Evolutionary conservation across 1,140 invertebrate species (phyloP).

Genomic region (Zaprionus capensis): DNA sequence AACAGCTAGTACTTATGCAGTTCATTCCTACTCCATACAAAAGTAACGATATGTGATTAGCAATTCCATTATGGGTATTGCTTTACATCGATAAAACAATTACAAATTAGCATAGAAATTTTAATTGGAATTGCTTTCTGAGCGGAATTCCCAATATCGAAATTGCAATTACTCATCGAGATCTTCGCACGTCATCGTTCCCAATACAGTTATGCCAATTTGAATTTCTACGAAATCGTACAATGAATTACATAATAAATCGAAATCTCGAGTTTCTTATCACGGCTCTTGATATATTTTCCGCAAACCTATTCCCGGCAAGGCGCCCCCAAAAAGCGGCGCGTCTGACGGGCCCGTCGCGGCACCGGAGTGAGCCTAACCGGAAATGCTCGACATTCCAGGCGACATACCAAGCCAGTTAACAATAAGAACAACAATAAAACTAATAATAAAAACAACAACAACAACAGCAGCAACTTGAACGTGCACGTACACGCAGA

Average conservation of each 20-base stretch:
- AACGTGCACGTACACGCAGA: slow-evolving; percentile 2
- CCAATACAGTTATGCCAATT: not conserved
- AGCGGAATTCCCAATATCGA: too few species aligned
- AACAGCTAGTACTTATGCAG: too few species aligned
- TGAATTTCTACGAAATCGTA: not conserved
- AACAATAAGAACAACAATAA: slow-evolving; percentile 64
- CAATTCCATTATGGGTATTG: too few species aligned
- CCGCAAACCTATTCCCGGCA: slow-evolving; percentile 9
- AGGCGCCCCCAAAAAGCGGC: slow-evolving; percentile 11
- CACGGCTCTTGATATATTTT: slow-evolving; percentile 10
- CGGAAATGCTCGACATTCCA: slow-evolving; percentile 74
- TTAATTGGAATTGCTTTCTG: too few species aligned
- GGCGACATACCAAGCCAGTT: slow-evolving; percentile 55
- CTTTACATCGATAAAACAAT: too few species aligned
- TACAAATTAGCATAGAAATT: too few species aligned
- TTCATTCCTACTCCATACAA: too few species aligned
- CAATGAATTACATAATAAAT: not conserved
- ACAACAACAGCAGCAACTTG: slow-evolving; percentile 27
- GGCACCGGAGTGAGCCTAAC: slow-evolving; percentile 34
- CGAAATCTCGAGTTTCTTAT: not conserved
- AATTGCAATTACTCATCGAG: too few species aligned
- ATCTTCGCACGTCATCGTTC: not conserved
- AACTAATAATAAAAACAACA: slow-evolving; percentile 50
- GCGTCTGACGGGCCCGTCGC: not conserved
- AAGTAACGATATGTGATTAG: too few species aligned